Conservation (phyloP, 2,797 vertebrate species). For the Neopelma chrysocephalum region DNA sequence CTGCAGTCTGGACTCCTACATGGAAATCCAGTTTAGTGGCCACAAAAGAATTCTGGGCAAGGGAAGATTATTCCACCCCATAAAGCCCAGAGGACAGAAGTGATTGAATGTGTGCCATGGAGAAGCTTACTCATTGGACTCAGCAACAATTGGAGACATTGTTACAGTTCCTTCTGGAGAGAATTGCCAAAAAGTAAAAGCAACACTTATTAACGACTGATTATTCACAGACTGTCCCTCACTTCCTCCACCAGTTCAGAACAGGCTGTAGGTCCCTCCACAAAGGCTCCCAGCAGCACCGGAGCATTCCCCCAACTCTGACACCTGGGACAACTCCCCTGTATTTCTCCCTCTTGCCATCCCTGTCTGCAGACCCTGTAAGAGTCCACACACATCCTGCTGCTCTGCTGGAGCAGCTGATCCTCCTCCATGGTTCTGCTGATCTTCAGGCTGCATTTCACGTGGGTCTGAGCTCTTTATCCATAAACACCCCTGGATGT, state of each 20-base stretch:
- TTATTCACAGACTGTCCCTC: neutral
- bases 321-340: neutral
- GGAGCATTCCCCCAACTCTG: neutral
- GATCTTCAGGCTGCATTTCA: neutral
- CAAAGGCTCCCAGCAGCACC: neutral
- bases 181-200: slow-evolving; percentile 7
- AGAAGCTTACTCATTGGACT: neutral
- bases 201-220: neutral
- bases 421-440: neutral
- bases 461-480: neutral
- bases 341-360: neutral
- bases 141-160: neutral
- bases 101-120: neutral
- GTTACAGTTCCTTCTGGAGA: neutral
- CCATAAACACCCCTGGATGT: neutral
- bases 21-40: neutral
- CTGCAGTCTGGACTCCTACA: neutral
- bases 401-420: neutral
- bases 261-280: neutral
- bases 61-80: neutral
- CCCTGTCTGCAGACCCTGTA: neutral
- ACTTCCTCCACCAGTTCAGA: neutral
- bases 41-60: neutral
- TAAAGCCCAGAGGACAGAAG: neutral
- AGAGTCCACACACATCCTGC: neutral